phyloP scores from a whole-genome alignment of 2,888 invertebrate genomes.

The Yponomeuta sedellus region DNA sequence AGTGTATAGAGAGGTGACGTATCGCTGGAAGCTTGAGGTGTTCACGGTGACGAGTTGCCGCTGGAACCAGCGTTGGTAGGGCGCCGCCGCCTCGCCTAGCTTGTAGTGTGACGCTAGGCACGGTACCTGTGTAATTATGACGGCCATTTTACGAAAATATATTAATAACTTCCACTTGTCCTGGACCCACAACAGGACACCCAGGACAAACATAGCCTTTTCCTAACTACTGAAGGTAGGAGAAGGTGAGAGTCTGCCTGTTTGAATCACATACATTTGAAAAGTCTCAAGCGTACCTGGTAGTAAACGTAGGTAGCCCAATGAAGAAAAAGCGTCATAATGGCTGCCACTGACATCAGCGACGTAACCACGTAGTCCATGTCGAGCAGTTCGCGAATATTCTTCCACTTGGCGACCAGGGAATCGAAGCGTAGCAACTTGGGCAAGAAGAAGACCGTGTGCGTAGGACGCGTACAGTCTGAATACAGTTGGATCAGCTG shows the following conservation, averaged over 20 bases:
- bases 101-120: conserved; percentile 35
- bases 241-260: too few relatives aligned
- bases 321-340: conserved; percentile 41
- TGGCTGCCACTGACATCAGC: conserved; percentile 25
- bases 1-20: conserved; percentile 40
- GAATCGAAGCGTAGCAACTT: conserved; percentile 39
- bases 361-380: conserved; percentile 36
- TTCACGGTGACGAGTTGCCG: conserved; percentile 26
- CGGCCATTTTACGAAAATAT: neutral
- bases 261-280: too few relatives aligned
- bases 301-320: conserved; percentile 51
- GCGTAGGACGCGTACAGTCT: conserved; percentile 36
- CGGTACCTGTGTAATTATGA: conserved; percentile 34
- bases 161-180: too few relatives aligned
- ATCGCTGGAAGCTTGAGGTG: conserved; percentile 32
- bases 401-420: conserved; percentile 31
- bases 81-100: conserved; percentile 21
- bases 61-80: conserved; percentile 29
- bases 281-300: neutral
- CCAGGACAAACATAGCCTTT: too few relatives aligned
- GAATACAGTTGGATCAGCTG: conserved; percentile 35
- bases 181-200: too few relatives aligned
- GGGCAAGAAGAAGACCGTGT: conserved; percentile 40
- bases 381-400: conserved; percentile 36
- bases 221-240: too few relatives aligned